Evolutionary conservation across 2,113 vertebrate genomes (phyloP).

Genomic region (Origma solitaria): DNA sequence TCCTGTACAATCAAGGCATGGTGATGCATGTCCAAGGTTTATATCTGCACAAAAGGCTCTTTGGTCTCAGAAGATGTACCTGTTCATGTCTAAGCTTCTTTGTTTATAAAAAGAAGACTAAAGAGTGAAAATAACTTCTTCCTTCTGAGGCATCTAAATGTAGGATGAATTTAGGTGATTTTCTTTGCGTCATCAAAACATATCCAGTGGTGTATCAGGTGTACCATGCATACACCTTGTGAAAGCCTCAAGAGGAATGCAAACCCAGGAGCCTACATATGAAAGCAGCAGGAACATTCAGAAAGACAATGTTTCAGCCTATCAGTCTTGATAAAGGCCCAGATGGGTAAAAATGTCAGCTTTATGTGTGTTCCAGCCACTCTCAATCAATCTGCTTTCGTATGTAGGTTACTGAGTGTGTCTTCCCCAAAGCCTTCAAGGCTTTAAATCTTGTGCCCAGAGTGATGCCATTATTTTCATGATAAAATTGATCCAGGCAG

Average conservation of each 20-base stretch:
- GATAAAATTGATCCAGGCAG: constrained; percentile 47
- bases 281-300: not conserved
- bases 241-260: constrained; percentile 5
- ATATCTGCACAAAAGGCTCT: not conserved
- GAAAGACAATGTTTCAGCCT: constrained; percentile 10
- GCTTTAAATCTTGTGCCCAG: constrained; percentile 13
- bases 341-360: not conserved
- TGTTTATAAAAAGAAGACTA: not conserved
- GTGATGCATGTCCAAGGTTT: not conserved
- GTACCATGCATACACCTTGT: not conserved
- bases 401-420: constrained; percentile 24
- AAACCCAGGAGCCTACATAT: not conserved
- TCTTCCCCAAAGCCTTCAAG: constrained; percentile 31
- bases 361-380: constrained; percentile 4
- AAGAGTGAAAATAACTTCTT: not conserved
- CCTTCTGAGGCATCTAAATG: not conserved
- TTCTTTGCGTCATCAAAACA: not conserved
- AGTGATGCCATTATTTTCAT: constrained; percentile 14
- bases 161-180: not conserved
- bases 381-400: constrained; percentile 7
- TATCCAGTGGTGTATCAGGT: not conserved
- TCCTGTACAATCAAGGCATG: not conserved
- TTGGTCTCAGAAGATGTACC: not conserved
- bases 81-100: not conserved
- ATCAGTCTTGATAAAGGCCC: constrained; percentile 19